Evolutionary conservation across 2,888 invertebrate species (phyloP).

Genomic region (Stegophylla sp.): DNA sequence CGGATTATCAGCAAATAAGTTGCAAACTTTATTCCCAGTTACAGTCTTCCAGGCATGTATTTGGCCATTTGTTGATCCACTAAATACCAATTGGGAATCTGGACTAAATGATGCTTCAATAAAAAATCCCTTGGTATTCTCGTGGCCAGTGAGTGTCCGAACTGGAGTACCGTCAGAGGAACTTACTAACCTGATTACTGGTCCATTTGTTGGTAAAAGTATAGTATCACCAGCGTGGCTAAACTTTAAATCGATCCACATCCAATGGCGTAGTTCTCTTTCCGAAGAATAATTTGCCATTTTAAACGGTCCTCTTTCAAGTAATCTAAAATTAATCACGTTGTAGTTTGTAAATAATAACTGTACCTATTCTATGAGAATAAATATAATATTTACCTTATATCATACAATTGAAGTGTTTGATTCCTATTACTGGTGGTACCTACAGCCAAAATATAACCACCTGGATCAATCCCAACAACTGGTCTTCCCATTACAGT

Average conservation of each 20-base stretch:
- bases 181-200: conserved; percentile 90
- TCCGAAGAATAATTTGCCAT: conserved; percentile 94
- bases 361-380: too few relatives aligned
- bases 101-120: conserved; percentile 98
- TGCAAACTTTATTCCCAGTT: conserved; percentile 89
- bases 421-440: conserved; percentile 99
- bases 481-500: conserved; percentile 94
- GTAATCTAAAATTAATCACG: conserved; percentile 73
- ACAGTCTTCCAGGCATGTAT: conserved; percentile 98
- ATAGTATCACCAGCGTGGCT: conserved; percentile 97
- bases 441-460: conserved; percentile 94
- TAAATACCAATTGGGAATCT: conserved; percentile 97
- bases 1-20: conserved; percentile 90
- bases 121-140: conserved; percentile 93
- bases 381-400: conserved; percentile 61
- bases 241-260: conserved; percentile 98
- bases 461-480: conserved; percentile 98
- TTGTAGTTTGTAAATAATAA: too few relatives aligned
- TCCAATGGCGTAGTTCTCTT: conserved; percentile 95
- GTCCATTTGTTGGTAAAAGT: conserved; percentile 95
- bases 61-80: conserved; percentile 95
- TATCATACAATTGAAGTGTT: conserved; percentile 93
- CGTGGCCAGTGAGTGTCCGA: conserved; percentile 90
- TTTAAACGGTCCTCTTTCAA: conserved; percentile 97
- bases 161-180: conserved; percentile 95